A percentile compares a stretch with the other conserved stretches of the same genome.
Conservation (phyloP, 1,140 invertebrate species). For the Halictus rubicundus region DNA sequence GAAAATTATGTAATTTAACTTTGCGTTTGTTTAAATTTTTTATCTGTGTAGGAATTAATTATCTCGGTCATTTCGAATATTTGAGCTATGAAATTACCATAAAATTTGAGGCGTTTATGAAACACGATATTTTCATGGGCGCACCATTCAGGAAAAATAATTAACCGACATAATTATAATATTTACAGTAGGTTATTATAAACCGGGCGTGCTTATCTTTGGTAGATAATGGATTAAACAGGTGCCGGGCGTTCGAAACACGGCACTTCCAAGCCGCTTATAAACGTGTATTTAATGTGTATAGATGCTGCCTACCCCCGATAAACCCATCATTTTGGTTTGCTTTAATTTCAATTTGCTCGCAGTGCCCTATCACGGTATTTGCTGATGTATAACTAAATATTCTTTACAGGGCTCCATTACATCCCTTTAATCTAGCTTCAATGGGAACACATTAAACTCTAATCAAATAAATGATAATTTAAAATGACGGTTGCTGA, state of each 20-base stretch:
- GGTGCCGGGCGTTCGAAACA: slow-evolving; percentile 10
- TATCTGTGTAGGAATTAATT: too few species aligned
- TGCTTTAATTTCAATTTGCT: slow-evolving; percentile 14
- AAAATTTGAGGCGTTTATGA: neutral
- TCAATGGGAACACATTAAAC: too few species aligned
- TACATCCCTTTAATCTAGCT: too few species aligned
- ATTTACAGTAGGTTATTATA: slow-evolving; percentile 9
- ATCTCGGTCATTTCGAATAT: too few species aligned
- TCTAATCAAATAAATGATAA: too few species aligned
- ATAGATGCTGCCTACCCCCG: neutral
- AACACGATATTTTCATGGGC: neutral
- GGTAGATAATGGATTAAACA: slow-evolving; percentile 38
- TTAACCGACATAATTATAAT: slow-evolving; percentile 8
- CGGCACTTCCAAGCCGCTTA: slow-evolving; percentile 20
- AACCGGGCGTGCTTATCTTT: neutral
- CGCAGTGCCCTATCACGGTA: too few species aligned
- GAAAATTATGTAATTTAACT: too few species aligned
- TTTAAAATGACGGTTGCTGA: too few species aligned
- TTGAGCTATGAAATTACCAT: neutral
- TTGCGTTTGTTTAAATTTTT: too few species aligned
- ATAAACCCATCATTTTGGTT: neutral
- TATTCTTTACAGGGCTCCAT: neutral
- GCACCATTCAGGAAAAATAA: slow-evolving; percentile 26
- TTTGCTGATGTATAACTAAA: neutral
- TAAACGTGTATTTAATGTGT: slow-evolving; percentile 9